A percentile compares a stretch with the other conserved stretches of the same genome.
Evolutionary conservation across 1,140 invertebrate species (phyloP).

Genomic region (Gonatopus flavifemur): DNA sequence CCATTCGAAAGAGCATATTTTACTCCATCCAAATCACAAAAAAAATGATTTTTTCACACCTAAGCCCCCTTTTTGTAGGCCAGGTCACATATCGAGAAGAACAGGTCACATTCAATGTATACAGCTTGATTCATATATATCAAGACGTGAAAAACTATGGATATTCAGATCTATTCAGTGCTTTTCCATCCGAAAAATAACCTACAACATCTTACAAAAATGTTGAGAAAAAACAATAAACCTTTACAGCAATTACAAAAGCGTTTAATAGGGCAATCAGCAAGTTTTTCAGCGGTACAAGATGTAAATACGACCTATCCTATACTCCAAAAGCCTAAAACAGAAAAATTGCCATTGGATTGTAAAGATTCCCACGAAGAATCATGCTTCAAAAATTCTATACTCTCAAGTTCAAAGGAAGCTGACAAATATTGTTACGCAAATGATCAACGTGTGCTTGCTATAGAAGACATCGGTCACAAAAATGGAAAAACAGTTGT

Average conservation of each 20-base stretch:
- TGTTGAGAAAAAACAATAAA: constrained; percentile 4
- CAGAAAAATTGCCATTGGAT: not conserved
- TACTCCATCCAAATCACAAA: no score
- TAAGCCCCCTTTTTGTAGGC: no score
- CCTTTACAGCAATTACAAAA: constrained; percentile 8
- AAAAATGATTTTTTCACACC: no score
- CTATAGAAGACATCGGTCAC: not conserved
- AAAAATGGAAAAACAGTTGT: not conserved
- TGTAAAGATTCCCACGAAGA: not conserved
- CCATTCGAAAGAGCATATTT: no score
- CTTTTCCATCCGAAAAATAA: constrained; percentile 11
- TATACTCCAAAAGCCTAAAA: not conserved
- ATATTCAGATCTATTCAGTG: constrained; percentile 13
- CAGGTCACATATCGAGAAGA: no score
- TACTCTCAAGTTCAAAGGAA: not conserved
- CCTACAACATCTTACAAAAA: constrained; percentile 9
- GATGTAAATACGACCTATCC: not conserved
- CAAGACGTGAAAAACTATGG: constrained; percentile 19
- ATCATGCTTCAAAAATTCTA: not conserved
- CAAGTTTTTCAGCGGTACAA: not conserved
- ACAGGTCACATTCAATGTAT: constrained; percentile 27
- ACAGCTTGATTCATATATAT: constrained; percentile 26
- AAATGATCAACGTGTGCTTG: not conserved
- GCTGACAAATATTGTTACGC: not conserved
- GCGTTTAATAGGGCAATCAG: not conserved